phyloP scores from a whole-genome alignment of 2,113 vertebrate species.

The Brachypodius melanocephalos region DNA sequence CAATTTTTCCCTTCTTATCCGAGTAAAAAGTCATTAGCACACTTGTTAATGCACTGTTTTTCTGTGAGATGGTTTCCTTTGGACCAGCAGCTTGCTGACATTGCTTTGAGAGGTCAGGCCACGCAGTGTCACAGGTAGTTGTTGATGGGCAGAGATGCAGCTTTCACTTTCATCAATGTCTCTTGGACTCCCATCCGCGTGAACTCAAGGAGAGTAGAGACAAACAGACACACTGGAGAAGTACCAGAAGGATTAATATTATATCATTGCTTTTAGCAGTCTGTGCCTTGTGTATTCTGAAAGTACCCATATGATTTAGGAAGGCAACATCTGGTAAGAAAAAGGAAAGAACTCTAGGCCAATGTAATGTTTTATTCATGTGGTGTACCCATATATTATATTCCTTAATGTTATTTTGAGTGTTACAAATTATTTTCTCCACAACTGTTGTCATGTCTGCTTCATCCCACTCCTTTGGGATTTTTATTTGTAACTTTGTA shows the following conservation, averaged over 20 bases:
- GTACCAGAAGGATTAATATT: neutral
- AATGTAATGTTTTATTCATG: neutral
- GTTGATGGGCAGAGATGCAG: neutral
- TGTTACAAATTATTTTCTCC: neutral
- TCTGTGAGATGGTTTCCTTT: neutral
- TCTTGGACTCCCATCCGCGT: neutral
- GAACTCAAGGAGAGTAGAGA: neutral
- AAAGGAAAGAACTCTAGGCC: neutral
- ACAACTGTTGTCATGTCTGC: neutral
- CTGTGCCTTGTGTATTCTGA: neutral
- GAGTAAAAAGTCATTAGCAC: neutral
- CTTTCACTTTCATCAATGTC: neutral
- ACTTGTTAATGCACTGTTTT: neutral
- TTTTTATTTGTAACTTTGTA: neutral
- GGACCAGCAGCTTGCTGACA: neutral
- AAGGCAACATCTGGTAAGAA: neutral
- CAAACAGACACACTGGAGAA: neutral
- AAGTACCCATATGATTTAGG: neutral
- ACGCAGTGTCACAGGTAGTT: neutral
- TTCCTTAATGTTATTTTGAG: rapidly evolving
- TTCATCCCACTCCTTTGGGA: neutral
- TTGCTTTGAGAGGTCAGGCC: neutral
- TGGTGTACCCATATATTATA: neutral
- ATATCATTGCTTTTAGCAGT: neutral
- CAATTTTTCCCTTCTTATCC: neutral